These are phyloP conservation scores for Agelas oroides DNA, from an alignment of 37 sponge, comb jelly and placozoan species.

Conservation along the genomic window DNA sequence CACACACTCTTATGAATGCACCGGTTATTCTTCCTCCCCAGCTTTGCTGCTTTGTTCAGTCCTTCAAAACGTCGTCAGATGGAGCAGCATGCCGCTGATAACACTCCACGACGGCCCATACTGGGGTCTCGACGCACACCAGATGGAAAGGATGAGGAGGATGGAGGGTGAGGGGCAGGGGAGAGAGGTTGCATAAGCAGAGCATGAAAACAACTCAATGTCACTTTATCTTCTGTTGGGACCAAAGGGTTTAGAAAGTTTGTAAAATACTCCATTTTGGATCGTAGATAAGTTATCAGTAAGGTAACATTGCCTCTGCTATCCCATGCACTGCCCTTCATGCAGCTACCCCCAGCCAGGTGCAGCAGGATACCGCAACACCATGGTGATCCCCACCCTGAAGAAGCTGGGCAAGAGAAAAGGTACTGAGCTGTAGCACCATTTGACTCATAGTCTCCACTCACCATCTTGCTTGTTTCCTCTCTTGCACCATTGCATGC, in stretches of 20 bases:
- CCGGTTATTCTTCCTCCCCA: no score
- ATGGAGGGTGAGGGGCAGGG: slow-evolving; percentile 57
- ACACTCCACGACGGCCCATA: slow-evolving; percentile 47
- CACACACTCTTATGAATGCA: no score
- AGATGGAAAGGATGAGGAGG: slow-evolving; percentile 31
- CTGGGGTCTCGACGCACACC: slow-evolving; percentile 23
- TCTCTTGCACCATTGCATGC: no score
- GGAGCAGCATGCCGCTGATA: slow-evolving; percentile 50
- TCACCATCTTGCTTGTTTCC: no score
- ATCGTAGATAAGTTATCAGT: no score
- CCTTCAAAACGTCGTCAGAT: slow-evolving; percentile 75
- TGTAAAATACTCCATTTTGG: no score
- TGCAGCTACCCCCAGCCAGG: slow-evolving; percentile 16
- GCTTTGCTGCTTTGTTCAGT: slow-evolving; percentile 79
- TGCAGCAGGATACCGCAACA: slow-evolving; percentile 64
- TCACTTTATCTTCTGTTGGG: no score
- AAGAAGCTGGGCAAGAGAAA: slow-evolving; percentile 45
- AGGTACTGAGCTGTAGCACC: slow-evolving; percentile 21
- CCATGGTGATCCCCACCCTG: slow-evolving; percentile 59
- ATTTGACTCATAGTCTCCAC: no score
- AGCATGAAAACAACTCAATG: no score
- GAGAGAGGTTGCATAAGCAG: no score
- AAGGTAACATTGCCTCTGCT: background rate
- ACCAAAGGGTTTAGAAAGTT: no score
- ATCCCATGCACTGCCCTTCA: background rate